These are phyloP conservation scores for Ctenopoma multispine DNA, from an alignment of 2,797 vertebrate species.

Conservation along the genomic window DNA sequence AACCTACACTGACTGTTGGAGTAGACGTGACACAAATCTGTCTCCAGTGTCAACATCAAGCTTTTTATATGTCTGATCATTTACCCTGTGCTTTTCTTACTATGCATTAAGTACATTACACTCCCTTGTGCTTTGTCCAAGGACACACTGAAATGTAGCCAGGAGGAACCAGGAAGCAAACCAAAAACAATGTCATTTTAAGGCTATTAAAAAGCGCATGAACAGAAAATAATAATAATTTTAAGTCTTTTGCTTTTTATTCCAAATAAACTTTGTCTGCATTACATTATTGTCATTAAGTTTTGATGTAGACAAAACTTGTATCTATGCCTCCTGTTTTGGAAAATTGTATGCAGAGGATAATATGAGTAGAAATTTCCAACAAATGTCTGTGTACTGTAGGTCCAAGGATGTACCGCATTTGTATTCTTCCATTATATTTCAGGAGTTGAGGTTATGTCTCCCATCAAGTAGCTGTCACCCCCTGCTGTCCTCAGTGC, in stretches of 20 bases:
- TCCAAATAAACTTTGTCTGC: not conserved
- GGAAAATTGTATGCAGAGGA: not conserved
- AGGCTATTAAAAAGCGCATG: not conserved
- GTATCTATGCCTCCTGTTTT: not conserved
- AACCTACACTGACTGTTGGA: too few relatives aligned
- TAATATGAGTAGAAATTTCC: not conserved
- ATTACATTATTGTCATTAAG: not conserved
- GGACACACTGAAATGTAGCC: too few relatives aligned
- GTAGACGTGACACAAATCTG: too few relatives aligned
- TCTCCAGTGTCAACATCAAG: too few relatives aligned
- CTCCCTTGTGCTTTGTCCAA: too few relatives aligned
- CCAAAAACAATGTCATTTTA: too few relatives aligned
- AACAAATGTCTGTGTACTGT: conserved; percentile 5
- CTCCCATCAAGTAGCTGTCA: conserved; percentile 48
- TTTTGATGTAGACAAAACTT: not conserved
- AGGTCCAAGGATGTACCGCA: conserved; percentile 15
- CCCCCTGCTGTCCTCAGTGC: conserved; percentile 41
- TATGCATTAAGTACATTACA: too few relatives aligned
- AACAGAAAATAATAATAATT: not conserved
- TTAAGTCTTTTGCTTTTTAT: not conserved
- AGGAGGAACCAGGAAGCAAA: too few relatives aligned
- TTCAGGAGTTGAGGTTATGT: conserved; percentile 40
- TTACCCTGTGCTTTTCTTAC: too few relatives aligned
- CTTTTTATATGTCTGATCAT: too few relatives aligned
- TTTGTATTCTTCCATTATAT: conserved; percentile 44